Conservation (phyloP, 2,113 vertebrate species). For the Lonchura striata region DNA sequence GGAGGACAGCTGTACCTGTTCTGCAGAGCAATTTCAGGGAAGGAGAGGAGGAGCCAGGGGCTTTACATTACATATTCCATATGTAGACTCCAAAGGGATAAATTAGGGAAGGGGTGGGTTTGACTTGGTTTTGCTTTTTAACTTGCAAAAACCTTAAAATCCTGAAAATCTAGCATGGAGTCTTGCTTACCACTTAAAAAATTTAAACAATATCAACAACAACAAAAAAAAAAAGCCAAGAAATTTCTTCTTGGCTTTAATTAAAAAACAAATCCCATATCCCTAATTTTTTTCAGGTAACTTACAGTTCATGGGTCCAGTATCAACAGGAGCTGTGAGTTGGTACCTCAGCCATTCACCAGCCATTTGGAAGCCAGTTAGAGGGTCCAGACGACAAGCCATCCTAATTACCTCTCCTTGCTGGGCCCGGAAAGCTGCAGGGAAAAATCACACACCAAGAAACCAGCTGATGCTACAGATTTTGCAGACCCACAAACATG, state of each 20-base stretch:
- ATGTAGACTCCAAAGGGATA: background rate
- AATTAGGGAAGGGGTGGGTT: background rate
- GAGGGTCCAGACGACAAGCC: slow-evolving; percentile 86
- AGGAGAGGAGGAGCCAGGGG: background rate
- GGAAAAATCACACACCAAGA: background rate
- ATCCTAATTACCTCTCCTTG: slow-evolving; percentile 88
- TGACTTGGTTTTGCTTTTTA: background rate
- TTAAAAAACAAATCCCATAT: background rate
- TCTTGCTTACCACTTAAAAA: background rate
- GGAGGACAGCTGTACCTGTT: background rate
- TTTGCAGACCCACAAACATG: background rate
- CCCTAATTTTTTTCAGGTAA: background rate
- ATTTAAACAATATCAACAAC: background rate
- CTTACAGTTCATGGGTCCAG: slow-evolving; percentile 81
- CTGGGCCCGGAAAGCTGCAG: slow-evolving; percentile 87
- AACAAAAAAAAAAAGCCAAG: background rate
- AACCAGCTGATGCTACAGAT: background rate
- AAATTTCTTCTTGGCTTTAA: background rate
- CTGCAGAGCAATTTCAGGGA: background rate
- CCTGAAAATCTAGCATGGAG: background rate
- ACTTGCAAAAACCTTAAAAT: background rate
- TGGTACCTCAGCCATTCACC: slow-evolving; percentile 90
- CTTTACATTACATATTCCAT: background rate
- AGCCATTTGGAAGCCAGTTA: slow-evolving; percentile 89
- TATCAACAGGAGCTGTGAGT: slow-evolving; percentile 79